phyloP scores from a whole-genome alignment of 2,888 invertebrate species.

The Polylopha cassiicola region DNA sequence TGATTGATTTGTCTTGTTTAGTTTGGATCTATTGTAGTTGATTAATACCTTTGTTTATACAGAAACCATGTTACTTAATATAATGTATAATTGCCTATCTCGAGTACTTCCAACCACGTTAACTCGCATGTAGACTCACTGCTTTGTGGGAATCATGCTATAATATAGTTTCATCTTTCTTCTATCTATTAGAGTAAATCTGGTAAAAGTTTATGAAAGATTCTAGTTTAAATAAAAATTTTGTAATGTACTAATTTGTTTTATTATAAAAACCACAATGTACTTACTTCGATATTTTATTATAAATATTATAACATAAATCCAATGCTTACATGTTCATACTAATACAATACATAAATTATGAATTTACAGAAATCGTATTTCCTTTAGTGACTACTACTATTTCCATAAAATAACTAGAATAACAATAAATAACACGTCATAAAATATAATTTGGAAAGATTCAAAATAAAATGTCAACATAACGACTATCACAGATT shows the following conservation, averaged over 20 bases:
- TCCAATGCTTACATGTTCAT: neutral
- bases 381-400: neutral
- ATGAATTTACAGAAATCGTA: too few species aligned
- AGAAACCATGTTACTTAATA: slow-evolving; percentile 51
- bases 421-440: slow-evolving; percentile 13
- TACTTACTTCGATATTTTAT: slow-evolving; percentile 8
- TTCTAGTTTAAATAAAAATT: slow-evolving; percentile 67
- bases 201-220: slow-evolving; percentile 55
- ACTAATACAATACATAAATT: too few species aligned
- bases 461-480: slow-evolving; percentile 7
- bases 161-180: slow-evolving; percentile 31
- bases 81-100: slow-evolving; percentile 36
- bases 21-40: slow-evolving; percentile 17
- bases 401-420: neutral
- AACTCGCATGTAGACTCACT: too few species aligned
- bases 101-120: too few species aligned
- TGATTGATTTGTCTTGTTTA: too few species aligned
- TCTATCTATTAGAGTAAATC: slow-evolving; percentile 43
- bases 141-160: slow-evolving; percentile 7
- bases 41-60: slow-evolving; percentile 33
- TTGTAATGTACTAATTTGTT: slow-evolving; percentile 53
- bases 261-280: slow-evolving; percentile 20
- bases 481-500: slow-evolving; percentile 9
- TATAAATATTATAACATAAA: slow-evolving; percentile 3
- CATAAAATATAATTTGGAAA: slow-evolving; percentile 1